phyloP scores from a whole-genome alignment of 2,113 vertebrate species.

The Zingel zingel region DNA sequence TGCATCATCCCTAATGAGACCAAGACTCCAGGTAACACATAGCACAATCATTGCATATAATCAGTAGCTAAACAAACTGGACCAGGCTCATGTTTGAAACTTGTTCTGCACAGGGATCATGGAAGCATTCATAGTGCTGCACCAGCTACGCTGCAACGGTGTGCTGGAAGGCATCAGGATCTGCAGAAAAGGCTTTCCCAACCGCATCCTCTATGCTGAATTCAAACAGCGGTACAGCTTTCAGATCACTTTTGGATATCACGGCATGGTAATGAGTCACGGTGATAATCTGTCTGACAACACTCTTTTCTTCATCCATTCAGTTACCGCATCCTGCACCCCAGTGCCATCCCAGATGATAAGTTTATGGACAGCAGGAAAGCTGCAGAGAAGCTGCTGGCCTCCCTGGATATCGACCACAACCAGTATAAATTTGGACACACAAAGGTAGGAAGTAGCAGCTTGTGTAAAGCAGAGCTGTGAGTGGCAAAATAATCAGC shows the following conservation, averaged over 20 bases:
- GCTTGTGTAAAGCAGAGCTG: background rate
- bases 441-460: slow-evolving; percentile 84
- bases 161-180: slow-evolving; percentile 91
- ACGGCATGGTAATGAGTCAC: background rate
- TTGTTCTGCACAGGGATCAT: slow-evolving; percentile 81
- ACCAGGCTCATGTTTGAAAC: background rate
- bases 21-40: slow-evolving; percentile 89
- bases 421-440: slow-evolving; percentile 89
- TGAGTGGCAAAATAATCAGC: background rate
- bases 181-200: slow-evolving; percentile 90
- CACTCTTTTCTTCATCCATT: background rate
- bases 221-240: slow-evolving; percentile 86
- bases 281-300: background rate
- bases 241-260: background rate
- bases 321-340: slow-evolving; percentile 95
- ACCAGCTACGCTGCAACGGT: slow-evolving; percentile 90
- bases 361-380: slow-evolving; percentile 95
- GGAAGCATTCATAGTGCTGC: slow-evolving; percentile 88
- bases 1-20: slow-evolving; percentile 96
- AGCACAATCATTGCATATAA: background rate
- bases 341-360: slow-evolving; percentile 92
- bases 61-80: background rate
- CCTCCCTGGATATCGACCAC: slow-evolving; percentile 86
- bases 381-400: slow-evolving; percentile 88
- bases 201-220: slow-evolving; percentile 87